These are phyloP conservation scores for Chaetogeoica ovagalla DNA, from an alignment of 2,888 invertebrate species.

Conservation along the genomic window DNA sequence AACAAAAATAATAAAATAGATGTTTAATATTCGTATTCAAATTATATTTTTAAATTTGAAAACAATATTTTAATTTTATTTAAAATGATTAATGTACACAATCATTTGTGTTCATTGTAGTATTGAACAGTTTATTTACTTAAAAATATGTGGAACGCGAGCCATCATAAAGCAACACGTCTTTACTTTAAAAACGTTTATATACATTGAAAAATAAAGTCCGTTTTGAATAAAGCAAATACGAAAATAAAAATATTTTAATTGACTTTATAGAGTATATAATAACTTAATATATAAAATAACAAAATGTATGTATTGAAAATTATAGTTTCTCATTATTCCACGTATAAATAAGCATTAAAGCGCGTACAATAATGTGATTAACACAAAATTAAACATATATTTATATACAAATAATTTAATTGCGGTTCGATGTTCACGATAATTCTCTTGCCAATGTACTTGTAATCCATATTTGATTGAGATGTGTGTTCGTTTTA, in stretches of 20 bases:
- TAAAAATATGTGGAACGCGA: not conserved
- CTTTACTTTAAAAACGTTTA: not conserved
- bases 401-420: constrained; percentile 46
- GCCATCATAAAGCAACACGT: not conserved
- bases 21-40: no score
- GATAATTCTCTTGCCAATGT: not conserved
- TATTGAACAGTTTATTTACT: not conserved
- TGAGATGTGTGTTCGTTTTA: not conserved
- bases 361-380: not conserved
- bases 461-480: not conserved
- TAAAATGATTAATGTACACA: no score
- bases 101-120: no score
- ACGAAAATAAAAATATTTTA: constrained; percentile 34
- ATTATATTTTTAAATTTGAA: no score
- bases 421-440: not conserved
- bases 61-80: no score
- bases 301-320: constrained; percentile 17
- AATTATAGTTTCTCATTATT: not conserved
- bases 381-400: constrained; percentile 36
- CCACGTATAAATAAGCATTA: constrained; percentile 4
- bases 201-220: not conserved
- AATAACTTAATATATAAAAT: constrained; percentile 14
- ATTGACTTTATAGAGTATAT: constrained; percentile 4
- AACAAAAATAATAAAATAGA: no score
- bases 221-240: constrained; percentile 7